Evolutionary conservation across 2,888 invertebrate species (phyloP), one percentile per base, ranked within the genome.

Genomic region (Ichneumoninae sp.): DNA sequence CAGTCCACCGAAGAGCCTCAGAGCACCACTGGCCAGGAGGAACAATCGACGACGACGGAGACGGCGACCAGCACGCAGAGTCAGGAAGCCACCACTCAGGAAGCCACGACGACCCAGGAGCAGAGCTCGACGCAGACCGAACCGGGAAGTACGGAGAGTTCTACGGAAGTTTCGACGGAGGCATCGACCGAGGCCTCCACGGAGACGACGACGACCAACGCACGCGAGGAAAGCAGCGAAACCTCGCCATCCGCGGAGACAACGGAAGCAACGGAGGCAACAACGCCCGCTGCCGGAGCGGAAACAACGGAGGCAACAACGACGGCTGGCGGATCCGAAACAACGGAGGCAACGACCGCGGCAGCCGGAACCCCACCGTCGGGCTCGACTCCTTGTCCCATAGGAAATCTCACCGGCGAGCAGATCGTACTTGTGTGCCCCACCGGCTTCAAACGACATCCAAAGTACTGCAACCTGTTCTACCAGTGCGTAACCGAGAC

Each of bases 361-460:
- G n/a, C 30, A 13, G 62, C n/a, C 6, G 60, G 33, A 13, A 33
- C 44, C 10, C 3, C 54, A 50, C 26, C 78, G 3, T 54, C 79
- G 16, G 78, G 70, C 16, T 87, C 91, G 26, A 82, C 83, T 7
- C 89, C 91, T 7, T 93, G 93, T 77, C 90, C 91, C 36, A 80
- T 91, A 13, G 92, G 91, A 44, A 91, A 96, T 88, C 94, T 96
- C 10, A 95, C 96, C 74, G 95, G 96, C 26, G 96, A 97, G 85
- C 97, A 97, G 94, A 94, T 96, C 86, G 94, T 96, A 16, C 95
- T 96, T 80, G 95, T 97, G 1, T 98, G 97, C 91, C 97, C 97
- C 8, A 97, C 97, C 6, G 97, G 97, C 52, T 97, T 98, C 93
- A 95, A 95, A 90, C 95, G 97, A 86, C 97, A 98, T 94, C 97